These are phyloP conservation scores for Oreochromis tanganicae DNA, from an alignment of 2,113 vertebrate genomes.

Conservation along the genomic window DNA sequence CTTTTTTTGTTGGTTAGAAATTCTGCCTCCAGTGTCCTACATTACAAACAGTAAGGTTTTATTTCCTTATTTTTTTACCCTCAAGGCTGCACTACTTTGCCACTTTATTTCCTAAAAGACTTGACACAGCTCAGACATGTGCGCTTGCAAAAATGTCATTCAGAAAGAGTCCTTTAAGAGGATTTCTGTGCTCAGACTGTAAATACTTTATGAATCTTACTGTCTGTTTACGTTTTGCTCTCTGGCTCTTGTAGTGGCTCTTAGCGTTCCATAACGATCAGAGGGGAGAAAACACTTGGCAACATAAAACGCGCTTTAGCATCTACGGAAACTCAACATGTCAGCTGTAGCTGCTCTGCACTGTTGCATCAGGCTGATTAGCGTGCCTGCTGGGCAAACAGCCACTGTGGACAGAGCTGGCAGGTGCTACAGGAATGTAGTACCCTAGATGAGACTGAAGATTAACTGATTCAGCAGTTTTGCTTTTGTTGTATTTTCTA, in stretches of 20 bases:
- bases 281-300: conserved; percentile 1
- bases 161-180: not conserved
- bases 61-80: not conserved
- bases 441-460: not conserved
- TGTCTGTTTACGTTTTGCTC: not conserved
- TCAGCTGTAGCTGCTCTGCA: not conserved
- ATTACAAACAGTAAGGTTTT: not conserved
- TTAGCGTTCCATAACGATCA: not conserved
- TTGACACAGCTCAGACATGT: not conserved
- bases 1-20: not conserved
- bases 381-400: not conserved
- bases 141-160: not conserved
- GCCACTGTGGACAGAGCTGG: not conserved
- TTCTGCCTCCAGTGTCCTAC: not conserved
- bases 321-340: not conserved
- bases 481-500: not conserved
- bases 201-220: not conserved
- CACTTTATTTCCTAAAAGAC: not conserved
- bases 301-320: conserved; percentile 13
- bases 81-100: not conserved
- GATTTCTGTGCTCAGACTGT: not conserved
- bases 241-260: not conserved
- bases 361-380: not conserved
- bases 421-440: not conserved
- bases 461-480: not conserved